These are phyloP conservation scores for Caenorhabditis briggsae DNA, from an alignment of 1,140 invertebrate genomes.

Conservation along the genomic window DNA sequence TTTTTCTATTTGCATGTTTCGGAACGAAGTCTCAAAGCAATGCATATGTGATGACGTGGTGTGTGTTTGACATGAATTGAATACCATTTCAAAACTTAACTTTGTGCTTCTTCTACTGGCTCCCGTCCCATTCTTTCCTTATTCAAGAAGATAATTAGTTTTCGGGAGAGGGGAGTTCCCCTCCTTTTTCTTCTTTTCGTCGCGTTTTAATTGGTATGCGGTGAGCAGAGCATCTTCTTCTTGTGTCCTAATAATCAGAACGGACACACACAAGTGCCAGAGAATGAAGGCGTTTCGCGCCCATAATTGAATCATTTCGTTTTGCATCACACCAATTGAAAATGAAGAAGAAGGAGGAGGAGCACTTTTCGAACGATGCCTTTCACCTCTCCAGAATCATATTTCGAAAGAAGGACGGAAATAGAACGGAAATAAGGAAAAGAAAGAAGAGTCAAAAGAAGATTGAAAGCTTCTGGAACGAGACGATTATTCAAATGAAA, in stretches of 20 bases:
- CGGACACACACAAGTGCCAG: slow-evolving; percentile 14
- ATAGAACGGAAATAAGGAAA: slow-evolving; percentile 34
- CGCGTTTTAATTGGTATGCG: slow-evolving; percentile 52
- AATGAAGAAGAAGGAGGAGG: slow-evolving; percentile 3
- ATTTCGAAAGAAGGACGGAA: slow-evolving; percentile 50
- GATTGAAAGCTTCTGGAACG: slow-evolving; percentile 3
- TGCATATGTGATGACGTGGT: slow-evolving; percentile 25
- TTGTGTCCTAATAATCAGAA: slow-evolving; percentile 27
- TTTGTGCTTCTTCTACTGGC: background rate
- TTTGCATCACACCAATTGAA: slow-evolving; percentile 37
- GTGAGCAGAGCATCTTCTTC: slow-evolving; percentile 47
- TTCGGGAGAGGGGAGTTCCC: background rate
- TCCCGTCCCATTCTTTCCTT: background rate
- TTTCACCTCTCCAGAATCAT: slow-evolving; percentile 53
- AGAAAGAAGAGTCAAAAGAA: background rate
- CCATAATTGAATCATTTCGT: slow-evolving; percentile 55
- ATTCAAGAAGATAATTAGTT: slow-evolving; percentile 43
- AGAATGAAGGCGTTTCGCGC: background rate
- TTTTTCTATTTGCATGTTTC: slow-evolving; percentile 36
- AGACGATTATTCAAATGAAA: slow-evolving; percentile 46
- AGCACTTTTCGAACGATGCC: slow-evolving; percentile 24
- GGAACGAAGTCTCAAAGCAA: slow-evolving; percentile 54
- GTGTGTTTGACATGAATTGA: slow-evolving; percentile 29
- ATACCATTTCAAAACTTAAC: slow-evolving; percentile 43
- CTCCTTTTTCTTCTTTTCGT: slow-evolving; percentile 13